Base-by-base conservation (phyloP, 23 tunicate species). In the Oikopleura albicans region DNA sequence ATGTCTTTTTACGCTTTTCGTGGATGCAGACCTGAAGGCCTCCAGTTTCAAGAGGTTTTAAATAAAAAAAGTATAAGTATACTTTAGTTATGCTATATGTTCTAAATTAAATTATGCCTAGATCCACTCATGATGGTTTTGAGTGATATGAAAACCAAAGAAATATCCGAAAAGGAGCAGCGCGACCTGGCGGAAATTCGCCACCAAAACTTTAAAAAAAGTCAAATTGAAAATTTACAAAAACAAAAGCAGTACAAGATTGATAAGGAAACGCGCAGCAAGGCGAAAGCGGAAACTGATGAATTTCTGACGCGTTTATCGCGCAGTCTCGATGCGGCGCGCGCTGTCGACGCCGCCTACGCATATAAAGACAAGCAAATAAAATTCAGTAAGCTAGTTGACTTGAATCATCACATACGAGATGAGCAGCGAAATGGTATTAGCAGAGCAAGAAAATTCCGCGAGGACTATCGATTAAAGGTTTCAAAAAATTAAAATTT, bases 281-380 rank as follows among this genome's bases (percentile, higher is more conserved):
- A 49, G 63, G 63, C 22, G 22, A 49, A 49, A 49, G 63, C 63
- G 22, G n/a, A n/a, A n/a, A n/a, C n/a, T n/a, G n/a, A 71, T 2
- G 79, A 71, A 22, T 12, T 71, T 31, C 37, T 71, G 79, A 31
- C 4, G 79, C 33, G 37, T 2, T 4, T 71, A 2, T 71, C 79
- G 37, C 27, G 79, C 37, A 71, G 79, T 71, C 27, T 71, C 37
- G 79, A 71, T 71, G 79, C 79, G 28, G 79, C 79, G 37, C 28
- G 35, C 28, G 79, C 79, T 16, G 35, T 71, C 4, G 79, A 71
- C 4, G 27, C 79, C 4, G 79, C 79, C 4, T 71, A 71, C 31
- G 27, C 35, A 37, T 12, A 12, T 71, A 71, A 29, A 71, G 79
- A 71, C 33, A 71, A 31, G 37, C 27, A 71, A 29, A 71, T 29